A percentile compares a stretch with the other conserved stretches of the same genome.
Evolutionary conservation across 2,113 vertebrate species (phyloP).

Genomic region (Dolichotis patagonum): DNA sequence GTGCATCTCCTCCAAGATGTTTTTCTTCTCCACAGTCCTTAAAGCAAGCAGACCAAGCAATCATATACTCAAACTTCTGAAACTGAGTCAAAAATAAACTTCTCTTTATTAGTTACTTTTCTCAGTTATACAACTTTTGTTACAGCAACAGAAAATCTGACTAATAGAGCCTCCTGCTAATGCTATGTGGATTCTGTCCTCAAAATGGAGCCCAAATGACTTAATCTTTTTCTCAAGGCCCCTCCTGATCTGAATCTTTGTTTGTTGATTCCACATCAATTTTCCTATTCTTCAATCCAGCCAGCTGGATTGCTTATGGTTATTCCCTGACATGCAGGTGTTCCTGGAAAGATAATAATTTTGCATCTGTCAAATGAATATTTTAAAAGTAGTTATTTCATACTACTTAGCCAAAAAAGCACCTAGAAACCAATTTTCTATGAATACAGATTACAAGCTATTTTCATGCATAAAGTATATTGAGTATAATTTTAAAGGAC

Average conservation of each 20-base stretch:
- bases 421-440: background rate
- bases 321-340: background rate
- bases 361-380: background rate
- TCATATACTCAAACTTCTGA: background rate
- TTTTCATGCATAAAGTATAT: background rate
- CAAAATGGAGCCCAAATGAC: background rate
- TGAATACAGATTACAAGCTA: background rate
- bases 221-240: background rate
- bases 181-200: background rate
- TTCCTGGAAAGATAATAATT: background rate
- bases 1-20: background rate
- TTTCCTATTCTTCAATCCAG: background rate
- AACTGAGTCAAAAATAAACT: background rate
- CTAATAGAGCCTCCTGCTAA: background rate
- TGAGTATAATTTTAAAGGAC: background rate
- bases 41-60: background rate
- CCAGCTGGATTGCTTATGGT: background rate
- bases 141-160: background rate
- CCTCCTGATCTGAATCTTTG: background rate
- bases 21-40: background rate
- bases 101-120: background rate
- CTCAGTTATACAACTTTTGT: background rate
- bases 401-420: background rate
- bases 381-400: background rate
- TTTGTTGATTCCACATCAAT: background rate